These are phyloP conservation scores for Helicoverpa assulta DNA, from an alignment of 2,888 invertebrate species.

Conservation along the genomic window DNA sequence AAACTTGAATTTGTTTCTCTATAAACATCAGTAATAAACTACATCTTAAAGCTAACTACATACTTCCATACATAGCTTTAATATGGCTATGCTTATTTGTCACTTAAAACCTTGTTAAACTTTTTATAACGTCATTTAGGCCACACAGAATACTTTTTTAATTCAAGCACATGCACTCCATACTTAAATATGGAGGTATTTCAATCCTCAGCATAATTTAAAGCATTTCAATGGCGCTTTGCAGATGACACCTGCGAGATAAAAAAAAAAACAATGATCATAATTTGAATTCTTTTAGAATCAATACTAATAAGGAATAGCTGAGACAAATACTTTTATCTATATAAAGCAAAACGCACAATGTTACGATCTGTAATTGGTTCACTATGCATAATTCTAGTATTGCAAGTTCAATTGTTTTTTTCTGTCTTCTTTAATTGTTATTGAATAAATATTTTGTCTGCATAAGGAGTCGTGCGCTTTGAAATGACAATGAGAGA, in stretches of 20 bases:
- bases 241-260: slow-evolving; percentile 7
- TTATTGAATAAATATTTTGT: slow-evolving; percentile 29
- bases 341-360: slow-evolving; percentile 36
- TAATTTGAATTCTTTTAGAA: slow-evolving; percentile 19
- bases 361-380: slow-evolving; percentile 31
- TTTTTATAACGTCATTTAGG: no score
- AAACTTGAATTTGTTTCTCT: no score
- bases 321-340: slow-evolving; percentile 12
- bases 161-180: not conserved
- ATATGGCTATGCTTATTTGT: not conserved
- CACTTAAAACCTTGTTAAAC: no score
- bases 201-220: not conserved
- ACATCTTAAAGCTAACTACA: no score
- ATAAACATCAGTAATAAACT: no score
- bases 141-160: not conserved
- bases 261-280: not conserved
- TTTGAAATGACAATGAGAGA: slow-evolving; percentile 49
- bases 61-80: not conserved
- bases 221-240: slow-evolving; percentile 22
- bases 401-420: slow-evolving; percentile 35
- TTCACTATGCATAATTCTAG: slow-evolving; percentile 18
- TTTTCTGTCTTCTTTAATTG: slow-evolving; percentile 21
- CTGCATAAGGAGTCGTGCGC: slow-evolving; percentile 34
- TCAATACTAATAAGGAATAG: slow-evolving; percentile 18
- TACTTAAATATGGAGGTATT: not conserved